Base-by-base conservation (phyloP, 2,797 vertebrate species). In the Phataginus tetradactyla region DNA sequence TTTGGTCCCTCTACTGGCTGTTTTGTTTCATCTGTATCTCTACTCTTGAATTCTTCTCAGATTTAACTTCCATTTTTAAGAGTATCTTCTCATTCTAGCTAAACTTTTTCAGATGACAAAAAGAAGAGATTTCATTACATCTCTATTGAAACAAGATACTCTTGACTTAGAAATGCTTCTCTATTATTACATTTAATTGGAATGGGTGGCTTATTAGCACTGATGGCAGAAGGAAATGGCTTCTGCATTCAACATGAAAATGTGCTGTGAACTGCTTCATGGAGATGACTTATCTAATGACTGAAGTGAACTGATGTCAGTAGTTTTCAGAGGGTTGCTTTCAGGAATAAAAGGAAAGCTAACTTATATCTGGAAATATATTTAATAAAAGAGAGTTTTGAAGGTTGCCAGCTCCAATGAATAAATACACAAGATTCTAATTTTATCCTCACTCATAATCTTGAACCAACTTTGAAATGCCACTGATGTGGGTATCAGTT, bases 101-200 rank as follows among this genome's bases (percentile, higher is more conserved):
- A 71, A 59, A 29, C 32, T 25, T 59, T 90, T 96, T 79, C 64
- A 79, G 57, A 89, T 71, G 81, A 85, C 83, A 85, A 53, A 49
- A 90, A 80, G 78, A 83, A 89, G 29, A 86, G 74, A 93, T 72
- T 71, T 13, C 34, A 71, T 63, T 71, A 66, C 21, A 21, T 81
- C 34, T 83, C 53, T 83, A 17, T 42, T 27, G 45, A 53, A 61
- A 69, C 9, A 39, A 85, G 45, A 53, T 27, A 68, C 7, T 51
- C 10, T 29, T 5, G 39, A 18, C 51, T 86, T 94, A 74, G 64
- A 97, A 96, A 77, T 89, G 57, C 49, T 45, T 85, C 69, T 59
- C 29, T 25, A 57, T 90, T 85, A 72, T 14, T 75, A 64, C 18
- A 29, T 78, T 93, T 96, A 91, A 95, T 93, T 77, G 39, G 86